These are phyloP conservation scores for Pristionchus pacificus DNA, from an alignment of 1,140 invertebrate genomes.

Conservation along the genomic window DNA sequence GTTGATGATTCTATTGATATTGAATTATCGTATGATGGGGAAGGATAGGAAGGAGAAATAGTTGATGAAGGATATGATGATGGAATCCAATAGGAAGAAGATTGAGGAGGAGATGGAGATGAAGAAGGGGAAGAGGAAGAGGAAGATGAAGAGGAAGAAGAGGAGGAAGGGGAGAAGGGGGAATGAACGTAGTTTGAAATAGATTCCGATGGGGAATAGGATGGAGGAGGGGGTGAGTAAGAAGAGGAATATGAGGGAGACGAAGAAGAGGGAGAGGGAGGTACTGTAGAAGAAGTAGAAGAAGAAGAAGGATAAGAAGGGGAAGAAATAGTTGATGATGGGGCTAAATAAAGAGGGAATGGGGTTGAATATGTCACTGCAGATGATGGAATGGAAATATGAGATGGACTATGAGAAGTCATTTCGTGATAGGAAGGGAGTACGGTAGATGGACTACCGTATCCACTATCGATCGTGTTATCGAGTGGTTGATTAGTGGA, in stretches of 20 bases:
- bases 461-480: no score
- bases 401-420: no score
- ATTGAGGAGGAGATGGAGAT: background rate
- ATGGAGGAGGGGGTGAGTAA: background rate
- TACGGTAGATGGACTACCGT: no score
- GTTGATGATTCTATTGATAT: no score
- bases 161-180: background rate
- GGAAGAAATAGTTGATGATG: background rate
- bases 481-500: no score
- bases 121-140: background rate
- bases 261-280: background rate
- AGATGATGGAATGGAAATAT: no score
- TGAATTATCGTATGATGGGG: no score
- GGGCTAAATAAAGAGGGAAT: background rate
- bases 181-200: background rate
- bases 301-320: background rate
- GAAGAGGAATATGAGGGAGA: background rate
- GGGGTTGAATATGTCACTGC: no score
- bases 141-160: background rate
- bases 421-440: no score
- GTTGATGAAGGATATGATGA: background rate
- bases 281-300: background rate
- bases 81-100: background rate
- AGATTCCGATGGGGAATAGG: background rate
- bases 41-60: background rate